phyloP scores from a whole-genome alignment of 1,140 invertebrate genomes.

The Ostrea edulis region DNA sequence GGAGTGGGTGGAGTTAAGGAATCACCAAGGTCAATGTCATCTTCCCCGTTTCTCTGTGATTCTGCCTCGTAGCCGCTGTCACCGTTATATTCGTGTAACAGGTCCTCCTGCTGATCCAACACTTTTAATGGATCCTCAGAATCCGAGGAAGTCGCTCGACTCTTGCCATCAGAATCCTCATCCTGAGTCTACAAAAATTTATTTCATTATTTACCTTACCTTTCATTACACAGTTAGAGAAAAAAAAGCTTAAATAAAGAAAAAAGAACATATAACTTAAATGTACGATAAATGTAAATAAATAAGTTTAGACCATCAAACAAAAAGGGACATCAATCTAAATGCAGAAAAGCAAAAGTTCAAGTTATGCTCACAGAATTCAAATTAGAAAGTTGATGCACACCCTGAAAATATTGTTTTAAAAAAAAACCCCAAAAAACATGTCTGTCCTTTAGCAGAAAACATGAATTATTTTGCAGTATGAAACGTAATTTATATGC shows the following conservation, averaged over 20 bases:
- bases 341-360: not conserved
- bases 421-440: no score
- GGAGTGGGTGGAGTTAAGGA: slow-evolving; percentile 49
- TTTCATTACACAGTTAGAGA: not conserved
- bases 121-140: slow-evolving; percentile 49
- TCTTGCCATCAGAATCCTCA: slow-evolving; percentile 8
- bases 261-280: not conserved
- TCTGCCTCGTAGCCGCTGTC: slow-evolving; percentile 72
- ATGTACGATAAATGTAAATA: not conserved
- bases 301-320: not conserved
- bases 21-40: slow-evolving; percentile 33
- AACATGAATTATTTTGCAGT: not conserved
- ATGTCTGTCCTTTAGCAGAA: not conserved
- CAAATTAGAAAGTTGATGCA: not conserved
- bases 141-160: not conserved
- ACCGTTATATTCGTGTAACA: slow-evolving; percentile 62
- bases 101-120: slow-evolving; percentile 47
- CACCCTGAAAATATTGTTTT: not conserved
- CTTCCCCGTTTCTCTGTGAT: slow-evolving; percentile 56
- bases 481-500: no score
- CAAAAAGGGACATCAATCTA: not conserved
- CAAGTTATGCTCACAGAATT: not conserved
- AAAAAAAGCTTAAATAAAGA: not conserved
- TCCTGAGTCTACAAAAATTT: slow-evolving; percentile 23
- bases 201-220: not conserved